Base-by-base conservation (phyloP, 2,888 invertebrate genomes). In the Tenthredo amoena region DNA sequence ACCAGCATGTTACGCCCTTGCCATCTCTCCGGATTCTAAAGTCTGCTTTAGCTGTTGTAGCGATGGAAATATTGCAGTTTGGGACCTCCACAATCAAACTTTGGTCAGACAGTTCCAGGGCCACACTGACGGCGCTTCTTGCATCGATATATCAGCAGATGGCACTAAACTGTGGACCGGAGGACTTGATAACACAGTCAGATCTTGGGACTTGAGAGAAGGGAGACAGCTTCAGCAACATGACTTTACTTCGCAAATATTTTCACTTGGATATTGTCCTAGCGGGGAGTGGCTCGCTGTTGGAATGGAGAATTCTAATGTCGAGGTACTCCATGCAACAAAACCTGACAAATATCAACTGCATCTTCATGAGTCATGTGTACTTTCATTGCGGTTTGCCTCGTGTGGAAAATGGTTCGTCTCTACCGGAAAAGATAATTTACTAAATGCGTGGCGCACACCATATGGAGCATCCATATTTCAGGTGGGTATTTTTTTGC, bases 31-130 rank as follows among this genome's bases (percentile, higher is more conserved):
- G 0, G 99, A 99, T 94, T 98, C 98, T 86, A 99, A 99, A 95
- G 98, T 99, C 87, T 99, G 99, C 95, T 99, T 99, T 95, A 98
- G 99, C 93, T 99, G 99, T 94, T 99, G 99, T 95, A 98, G 98
- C 90, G 99, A 99, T 93, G 99, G 99, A 55, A 98, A 99, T 94
- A 99, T 99, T 91, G 98, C 99, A 47, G 98, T 99, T 3, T 99
- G 99, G 99, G 99, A 97, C 94, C 95, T 97, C 79, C 97, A 97
- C 90, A 97, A 97, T 94, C 98, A 99, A 94, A 97, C 97, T 86
- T 95, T 99, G 93, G 98, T 99, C 93, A 96, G 98, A 90, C 98
- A 98, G 94, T 98, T 98, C 94, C 97, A 98, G 95, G 99, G 99
- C 0, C 99, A 99, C 94, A 98, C 98, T 85, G 99, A 99, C 94